These are phyloP conservation scores for Drosophila tripunctata DNA, from an alignment of 2,888 invertebrate genomes.

Conservation along the genomic window DNA sequence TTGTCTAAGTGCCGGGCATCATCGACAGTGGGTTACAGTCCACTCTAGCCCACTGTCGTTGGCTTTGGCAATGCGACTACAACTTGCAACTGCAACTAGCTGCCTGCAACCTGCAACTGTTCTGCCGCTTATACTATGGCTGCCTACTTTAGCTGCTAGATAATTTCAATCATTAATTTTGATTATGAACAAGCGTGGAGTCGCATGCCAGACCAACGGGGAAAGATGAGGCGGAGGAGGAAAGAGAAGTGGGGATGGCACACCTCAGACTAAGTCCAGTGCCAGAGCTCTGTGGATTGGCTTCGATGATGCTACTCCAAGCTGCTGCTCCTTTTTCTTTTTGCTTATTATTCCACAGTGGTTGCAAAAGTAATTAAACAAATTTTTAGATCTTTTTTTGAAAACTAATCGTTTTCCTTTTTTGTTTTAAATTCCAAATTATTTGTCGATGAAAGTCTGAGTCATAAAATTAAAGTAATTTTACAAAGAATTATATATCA, in stretches of 20 bases:
- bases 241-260: neutral
- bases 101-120: conserved; percentile 11
- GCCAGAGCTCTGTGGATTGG: too few relatives aligned
- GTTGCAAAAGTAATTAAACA: too few relatives aligned
- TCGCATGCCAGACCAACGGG: conserved; percentile 30
- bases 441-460: too few relatives aligned
- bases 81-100: conserved; percentile 49
- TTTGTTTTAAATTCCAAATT: too few relatives aligned
- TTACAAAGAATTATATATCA: too few relatives aligned
- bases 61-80: conserved; percentile 63
- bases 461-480: too few relatives aligned
- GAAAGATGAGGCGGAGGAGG: neutral
- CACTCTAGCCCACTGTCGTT: conserved; percentile 36
- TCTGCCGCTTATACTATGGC: conserved; percentile 22
- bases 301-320: too few relatives aligned
- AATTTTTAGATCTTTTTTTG: too few relatives aligned
- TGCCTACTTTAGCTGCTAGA: conserved; percentile 78
- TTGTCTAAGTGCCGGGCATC: conserved; percentile 80
- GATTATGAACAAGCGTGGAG: conserved; percentile 77
- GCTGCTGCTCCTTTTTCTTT: too few relatives aligned
- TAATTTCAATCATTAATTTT: conserved; percentile 83
- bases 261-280: neutral
- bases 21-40: conserved; percentile 51
- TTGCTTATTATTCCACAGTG: too few relatives aligned
- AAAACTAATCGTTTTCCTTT: too few relatives aligned